Evolutionary conservation across 2,888 invertebrate species (phyloP).

Genomic region (Lapara coniferarum): DNA sequence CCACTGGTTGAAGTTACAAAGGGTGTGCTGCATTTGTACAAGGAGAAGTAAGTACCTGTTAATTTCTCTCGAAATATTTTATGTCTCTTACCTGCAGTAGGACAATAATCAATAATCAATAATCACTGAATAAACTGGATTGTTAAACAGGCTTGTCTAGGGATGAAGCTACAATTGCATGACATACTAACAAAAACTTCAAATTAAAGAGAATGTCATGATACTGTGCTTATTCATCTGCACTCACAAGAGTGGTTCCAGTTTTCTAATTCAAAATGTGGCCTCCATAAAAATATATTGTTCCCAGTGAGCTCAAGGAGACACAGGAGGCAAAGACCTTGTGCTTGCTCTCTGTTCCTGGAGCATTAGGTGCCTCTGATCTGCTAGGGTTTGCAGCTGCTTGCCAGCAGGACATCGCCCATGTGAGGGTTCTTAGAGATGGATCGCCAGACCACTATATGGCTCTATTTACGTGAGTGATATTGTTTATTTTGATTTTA

Average conservation of each 20-base stretch:
- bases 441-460: conserved; percentile 98
- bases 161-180: no score
- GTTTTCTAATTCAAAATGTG: not conserved
- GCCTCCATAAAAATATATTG: conserved; percentile 22
- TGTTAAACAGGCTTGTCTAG: no score
- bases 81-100: no score
- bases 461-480: conserved; percentile 93
- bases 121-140: no score
- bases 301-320: conserved; percentile 87
- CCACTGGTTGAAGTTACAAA: conserved; percentile 98
- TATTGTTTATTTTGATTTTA: not conserved
- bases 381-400: conserved; percentile 97
- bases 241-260: not conserved
- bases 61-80: no score
- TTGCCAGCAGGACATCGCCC: conserved; percentile 94
- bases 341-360: conserved; percentile 95
- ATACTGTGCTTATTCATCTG: no score
- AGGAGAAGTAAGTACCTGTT: conserved; percentile 91
- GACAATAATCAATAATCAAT: no score
- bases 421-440: conserved; percentile 95
- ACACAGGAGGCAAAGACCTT: conserved; percentile 91
- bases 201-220: no score
- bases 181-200: no score
- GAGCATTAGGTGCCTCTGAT: conserved; percentile 96
- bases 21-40: conserved; percentile 98